A percentile compares a stretch with the other conserved stretches of the same genome.
These are phyloP conservation scores for Paracyclopina nana DNA, from an alignment of 1,140 invertebrate species.

Conservation along the genomic window DNA sequence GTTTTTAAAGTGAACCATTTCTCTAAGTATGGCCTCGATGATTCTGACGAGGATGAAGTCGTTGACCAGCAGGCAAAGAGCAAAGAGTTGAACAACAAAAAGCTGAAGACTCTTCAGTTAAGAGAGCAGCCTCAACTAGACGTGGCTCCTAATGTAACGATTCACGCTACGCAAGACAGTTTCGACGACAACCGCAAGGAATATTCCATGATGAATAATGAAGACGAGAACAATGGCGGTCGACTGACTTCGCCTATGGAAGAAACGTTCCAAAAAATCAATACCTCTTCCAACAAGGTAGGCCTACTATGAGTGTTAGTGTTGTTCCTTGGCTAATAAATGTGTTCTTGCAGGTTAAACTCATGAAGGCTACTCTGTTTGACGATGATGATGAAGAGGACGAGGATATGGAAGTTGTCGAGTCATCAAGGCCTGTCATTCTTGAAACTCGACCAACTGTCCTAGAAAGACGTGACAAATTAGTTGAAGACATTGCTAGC, in stretches of 20 bases:
- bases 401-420: conserved; percentile 17
- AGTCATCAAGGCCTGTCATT: conserved; percentile 8
- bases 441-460: conserved; percentile 11
- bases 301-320: no score
- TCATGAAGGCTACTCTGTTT: conserved; percentile 68
- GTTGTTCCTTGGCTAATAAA: no score
- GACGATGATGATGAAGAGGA: conserved; percentile 27
- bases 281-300: no score
- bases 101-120: conserved; percentile 13
- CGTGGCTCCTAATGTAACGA: no score
- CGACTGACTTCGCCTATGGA: no score
- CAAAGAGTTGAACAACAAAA: conserved; percentile 23
- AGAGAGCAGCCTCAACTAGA: no score
- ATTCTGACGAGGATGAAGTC: conserved; percentile 65
- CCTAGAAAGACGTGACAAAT: not conserved
- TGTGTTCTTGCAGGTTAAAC: no score
- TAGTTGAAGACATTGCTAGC: conserved; percentile 6
- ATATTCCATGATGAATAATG: no score
- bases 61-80: conserved; percentile 23
- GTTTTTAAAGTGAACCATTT: conserved; percentile 80
- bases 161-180: no score
- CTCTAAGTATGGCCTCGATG: conserved; percentile 81
- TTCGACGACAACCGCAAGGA: no score
- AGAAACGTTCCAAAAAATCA: no score
- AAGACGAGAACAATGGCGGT: no score